Evolutionary conservation across 2,888 invertebrate genomes (phyloP).

Genomic region (Xylocampa areola): DNA sequence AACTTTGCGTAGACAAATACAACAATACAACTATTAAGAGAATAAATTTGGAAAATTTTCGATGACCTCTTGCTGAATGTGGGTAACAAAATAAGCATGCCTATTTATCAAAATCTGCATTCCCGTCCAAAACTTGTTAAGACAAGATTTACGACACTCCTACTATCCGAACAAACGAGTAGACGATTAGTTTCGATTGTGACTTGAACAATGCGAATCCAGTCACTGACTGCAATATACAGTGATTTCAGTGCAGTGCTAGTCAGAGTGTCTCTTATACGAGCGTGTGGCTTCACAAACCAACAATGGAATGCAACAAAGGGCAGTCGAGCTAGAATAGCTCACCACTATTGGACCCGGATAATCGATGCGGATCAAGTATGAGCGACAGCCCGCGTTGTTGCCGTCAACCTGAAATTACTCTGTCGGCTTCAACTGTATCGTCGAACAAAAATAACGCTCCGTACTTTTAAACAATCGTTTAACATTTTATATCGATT

Average conservation of each 20-base stretch:
- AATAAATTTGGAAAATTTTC: too few species aligned
- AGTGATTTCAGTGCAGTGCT: slow-evolving; percentile 25
- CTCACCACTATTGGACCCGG: slow-evolving; percentile 56
- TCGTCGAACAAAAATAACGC: slow-evolving; percentile 26
- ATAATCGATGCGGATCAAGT: slow-evolving; percentile 67
- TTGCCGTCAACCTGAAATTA: slow-evolving; percentile 44
- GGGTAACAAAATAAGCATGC: too few species aligned
- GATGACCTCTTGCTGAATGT: too few species aligned
- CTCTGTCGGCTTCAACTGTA: slow-evolving; percentile 30
- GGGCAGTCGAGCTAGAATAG: slow-evolving; percentile 43
- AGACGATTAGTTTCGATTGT: slow-evolving; percentile 39
- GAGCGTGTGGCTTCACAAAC: slow-evolving; percentile 32
- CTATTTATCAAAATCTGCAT: slow-evolving; percentile 26
- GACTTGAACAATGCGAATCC: slow-evolving; percentile 34
- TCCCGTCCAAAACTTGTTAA: slow-evolving; percentile 26
- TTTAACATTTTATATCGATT: slow-evolving; percentile 12
- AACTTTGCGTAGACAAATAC: too few species aligned
- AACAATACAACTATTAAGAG: too few species aligned
- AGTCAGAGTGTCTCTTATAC: slow-evolving; percentile 49
- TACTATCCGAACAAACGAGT: slow-evolving; percentile 31
- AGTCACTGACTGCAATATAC: slow-evolving; percentile 41
- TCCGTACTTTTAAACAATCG: slow-evolving; percentile 8
- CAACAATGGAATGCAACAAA: slow-evolving; percentile 60
- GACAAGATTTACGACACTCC: slow-evolving; percentile 42
- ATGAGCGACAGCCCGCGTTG: slow-evolving; percentile 59